Evolutionary conservation across 2,113 vertebrate species (phyloP).

Genomic region (Dasyornis broadbenti): DNA sequence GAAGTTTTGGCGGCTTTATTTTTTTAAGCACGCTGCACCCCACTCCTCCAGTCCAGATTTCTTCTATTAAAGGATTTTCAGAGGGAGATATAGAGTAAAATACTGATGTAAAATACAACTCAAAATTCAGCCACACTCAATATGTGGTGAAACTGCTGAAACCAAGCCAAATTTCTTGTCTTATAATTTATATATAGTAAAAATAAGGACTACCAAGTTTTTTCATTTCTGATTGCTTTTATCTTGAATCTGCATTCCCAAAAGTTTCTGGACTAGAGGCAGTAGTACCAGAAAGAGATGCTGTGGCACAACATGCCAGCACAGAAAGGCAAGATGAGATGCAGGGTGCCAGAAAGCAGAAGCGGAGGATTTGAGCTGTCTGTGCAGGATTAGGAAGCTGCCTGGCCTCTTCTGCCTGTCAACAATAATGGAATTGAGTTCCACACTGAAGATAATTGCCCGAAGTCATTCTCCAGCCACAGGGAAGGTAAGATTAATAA

Average conservation of each 20-base stretch:
- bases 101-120: neutral
- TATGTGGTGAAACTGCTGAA: neutral
- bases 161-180: neutral
- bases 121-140: neutral
- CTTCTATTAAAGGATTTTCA: neutral
- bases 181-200: neutral
- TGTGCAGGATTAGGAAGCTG: neutral
- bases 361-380: neutral
- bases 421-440: slow-evolving; percentile 46
- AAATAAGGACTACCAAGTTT: neutral
- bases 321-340: neutral
- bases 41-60: neutral
- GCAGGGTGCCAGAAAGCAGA: neutral
- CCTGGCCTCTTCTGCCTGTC: neutral
- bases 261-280: neutral
- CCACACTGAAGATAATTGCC: slow-evolving; percentile 51
- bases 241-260: neutral
- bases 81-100: neutral
- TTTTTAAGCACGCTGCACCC: neutral
- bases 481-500: slow-evolving; percentile 72
- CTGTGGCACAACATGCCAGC: neutral
- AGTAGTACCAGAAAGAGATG: neutral
- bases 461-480: slow-evolving; percentile 30
- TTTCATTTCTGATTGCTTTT: neutral
- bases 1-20: rapidly evolving